A percentile compares a stretch with the other conserved stretches of the same genome.
phyloP scores from a whole-genome alignment of 1,140 invertebrate species.

The Drosophila subobscura region DNA sequence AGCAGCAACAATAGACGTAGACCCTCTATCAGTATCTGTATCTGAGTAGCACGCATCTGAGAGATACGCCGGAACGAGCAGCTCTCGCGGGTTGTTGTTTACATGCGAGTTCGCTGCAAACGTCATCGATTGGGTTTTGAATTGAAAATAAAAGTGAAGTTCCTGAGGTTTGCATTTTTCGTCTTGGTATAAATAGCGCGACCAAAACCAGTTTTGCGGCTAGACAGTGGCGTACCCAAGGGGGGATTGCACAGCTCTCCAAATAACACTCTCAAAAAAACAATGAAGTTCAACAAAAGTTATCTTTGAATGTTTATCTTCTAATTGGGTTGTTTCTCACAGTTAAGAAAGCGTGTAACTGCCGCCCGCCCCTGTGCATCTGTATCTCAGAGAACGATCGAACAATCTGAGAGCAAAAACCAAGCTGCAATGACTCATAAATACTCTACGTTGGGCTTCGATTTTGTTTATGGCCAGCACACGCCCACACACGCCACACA shows the following conservation, averaged over 20 bases:
- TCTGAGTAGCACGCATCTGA: conserved; percentile 14
- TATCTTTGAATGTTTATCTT: conserved; percentile 26
- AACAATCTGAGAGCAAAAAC: conserved; percentile 40
- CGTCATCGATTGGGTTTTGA: conserved; percentile 47
- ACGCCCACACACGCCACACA: conserved; percentile 31
- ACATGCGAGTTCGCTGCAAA: conserved; percentile 37
- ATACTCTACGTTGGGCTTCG: conserved; percentile 14
- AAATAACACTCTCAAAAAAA: not conserved
- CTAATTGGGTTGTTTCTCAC: conserved; percentile 39
- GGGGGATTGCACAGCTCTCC: not conserved
- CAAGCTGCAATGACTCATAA: conserved; percentile 60
- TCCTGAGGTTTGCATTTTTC: conserved; percentile 47
- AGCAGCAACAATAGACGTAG: conserved; percentile 19
- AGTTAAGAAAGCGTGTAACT: not conserved
- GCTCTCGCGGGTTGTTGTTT: conserved; percentile 43
- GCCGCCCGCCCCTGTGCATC: conserved; percentile 21
- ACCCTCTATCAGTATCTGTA: not conserved
- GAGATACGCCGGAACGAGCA: conserved; percentile 20
- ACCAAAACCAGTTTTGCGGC: conserved; percentile 51
- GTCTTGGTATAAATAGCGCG: conserved; percentile 35
- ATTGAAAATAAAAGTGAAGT: conserved; percentile 73
- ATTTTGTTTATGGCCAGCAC: conserved; percentile 31
- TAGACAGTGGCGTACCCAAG: conserved; percentile 6
- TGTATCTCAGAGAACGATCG: conserved; percentile 44
- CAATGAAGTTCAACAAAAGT: conserved; percentile 15